Base-by-base conservation (phyloP, 2,888 invertebrate species). In the Diogma glabrata region DNA sequence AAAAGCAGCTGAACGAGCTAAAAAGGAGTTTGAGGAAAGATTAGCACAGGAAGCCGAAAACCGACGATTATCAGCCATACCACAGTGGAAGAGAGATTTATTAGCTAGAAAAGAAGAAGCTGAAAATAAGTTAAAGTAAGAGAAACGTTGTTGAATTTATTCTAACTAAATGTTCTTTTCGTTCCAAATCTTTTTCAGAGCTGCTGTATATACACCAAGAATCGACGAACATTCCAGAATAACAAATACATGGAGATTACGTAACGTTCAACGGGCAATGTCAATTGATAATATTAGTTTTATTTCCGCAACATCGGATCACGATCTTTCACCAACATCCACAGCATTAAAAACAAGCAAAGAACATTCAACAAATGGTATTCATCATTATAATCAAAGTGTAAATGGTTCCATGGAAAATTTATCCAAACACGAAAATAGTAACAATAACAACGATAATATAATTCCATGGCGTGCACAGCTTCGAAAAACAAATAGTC, bases 41-140 rank as follows among this genome's bases (percentile, higher is more conserved):
- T 74, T 91, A 61, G 82, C 82, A 4, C 77, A 81, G 54, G 89
- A 91, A 64, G 88, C 89, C 1, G 91, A 91, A 69, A 83, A 86
- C 60, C 80, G 88, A 60, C 73, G 91, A 57, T 77, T 91, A 45
- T 86, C 87, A 19, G 79, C 91, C 12, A 88, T 95, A 60, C 95
- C 95, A 1, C 87, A 87, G 48, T 95, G 95, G 95, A 94, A 95
- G 69, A 75, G 93, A 51, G 93, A 93, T 64, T 73, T 95, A 52
- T 70, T 94, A 58, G 84, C 84, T 52, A 79, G 88, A 58, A 83
- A 87, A 60, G 88, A 88, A 62, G 85, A 82, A 63, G 78, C 82
- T 16, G 87, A 87, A 63, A 78, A 75, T 61, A 81, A 83, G 71
- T 74, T 83, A 61, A 87, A 84, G 88, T 87, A 64, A 69, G 72